A percentile compares a stretch with the other conserved stretches of the same genome.
Conservation (phyloP, 2,888 invertebrate species). For the Brenthis ino region DNA sequence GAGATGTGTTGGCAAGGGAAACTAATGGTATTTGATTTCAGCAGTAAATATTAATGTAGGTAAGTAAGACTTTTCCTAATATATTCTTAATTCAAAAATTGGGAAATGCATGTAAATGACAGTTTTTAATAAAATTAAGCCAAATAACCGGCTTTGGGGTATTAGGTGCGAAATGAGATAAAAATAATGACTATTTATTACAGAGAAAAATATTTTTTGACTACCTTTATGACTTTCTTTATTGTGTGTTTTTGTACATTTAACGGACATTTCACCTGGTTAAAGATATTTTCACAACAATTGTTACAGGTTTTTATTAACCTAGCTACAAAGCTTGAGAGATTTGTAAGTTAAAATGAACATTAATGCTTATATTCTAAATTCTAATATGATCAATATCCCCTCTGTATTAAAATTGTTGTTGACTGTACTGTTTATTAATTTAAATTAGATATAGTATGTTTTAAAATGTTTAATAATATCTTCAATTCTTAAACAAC, state of each 20-base stretch:
- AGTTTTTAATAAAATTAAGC: neutral
- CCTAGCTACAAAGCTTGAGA: slow-evolving; percentile 11
- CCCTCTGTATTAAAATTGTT: neutral
- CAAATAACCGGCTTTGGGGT: no score
- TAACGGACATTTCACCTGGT: no score
- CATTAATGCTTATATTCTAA: neutral
- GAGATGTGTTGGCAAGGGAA: slow-evolving; percentile 64
- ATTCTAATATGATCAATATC: neutral
- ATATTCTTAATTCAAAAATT: neutral
- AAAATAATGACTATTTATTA: no score
- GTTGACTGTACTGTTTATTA: neutral
- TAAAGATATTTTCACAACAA: neutral
- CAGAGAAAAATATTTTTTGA: no score
- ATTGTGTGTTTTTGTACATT: no score
- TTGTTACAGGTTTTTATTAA: slow-evolving; percentile 14
- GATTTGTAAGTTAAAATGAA: slow-evolving; percentile 12
- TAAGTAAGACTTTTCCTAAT: slow-evolving; percentile 46
- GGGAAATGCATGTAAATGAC: neutral
- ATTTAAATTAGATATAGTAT: neutral
- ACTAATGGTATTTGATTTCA: slow-evolving; percentile 39
- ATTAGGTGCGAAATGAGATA: no score
- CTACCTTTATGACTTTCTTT: no score
- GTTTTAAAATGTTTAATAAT: no score
- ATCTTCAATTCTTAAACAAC: no score
- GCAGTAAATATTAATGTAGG: slow-evolving; percentile 58